A percentile compares a stretch with the other conserved stretches of the same genome.
Evolutionary conservation across 2,888 invertebrate species (phyloP).

Genomic region (Mamestra brassicae): DNA sequence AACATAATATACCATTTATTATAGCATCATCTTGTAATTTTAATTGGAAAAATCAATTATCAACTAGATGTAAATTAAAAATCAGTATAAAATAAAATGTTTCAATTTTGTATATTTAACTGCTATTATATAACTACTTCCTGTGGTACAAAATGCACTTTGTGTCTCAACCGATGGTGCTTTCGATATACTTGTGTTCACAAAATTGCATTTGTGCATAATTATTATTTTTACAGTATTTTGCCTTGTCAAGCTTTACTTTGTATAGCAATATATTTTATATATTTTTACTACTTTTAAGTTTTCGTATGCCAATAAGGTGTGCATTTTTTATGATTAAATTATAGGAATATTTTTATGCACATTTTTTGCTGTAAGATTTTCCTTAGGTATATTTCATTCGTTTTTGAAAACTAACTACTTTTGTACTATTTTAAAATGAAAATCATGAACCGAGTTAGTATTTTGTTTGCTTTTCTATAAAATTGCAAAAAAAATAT

Average conservation of each 20-base stretch:
- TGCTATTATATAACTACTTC: background rate
- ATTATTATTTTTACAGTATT: constrained; percentile 42
- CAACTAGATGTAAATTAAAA: background rate
- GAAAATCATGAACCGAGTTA: background rate
- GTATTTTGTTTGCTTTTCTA: constrained; percentile 12
- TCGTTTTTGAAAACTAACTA: background rate
- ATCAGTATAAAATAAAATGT: background rate
- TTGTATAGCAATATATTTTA: constrained; percentile 15
- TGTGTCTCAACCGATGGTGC: constrained; percentile 23
- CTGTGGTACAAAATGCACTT: background rate
- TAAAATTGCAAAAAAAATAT: background rate
- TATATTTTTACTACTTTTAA: constrained; percentile 7
- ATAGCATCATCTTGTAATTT: background rate
- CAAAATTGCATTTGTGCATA: constrained; percentile 32
- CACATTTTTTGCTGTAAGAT: background rate
- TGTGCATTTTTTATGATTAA: constrained; percentile 16
- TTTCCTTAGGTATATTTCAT: background rate
- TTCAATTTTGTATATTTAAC: background rate
- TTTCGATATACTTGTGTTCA: constrained; percentile 25
- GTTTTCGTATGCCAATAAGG: background rate
- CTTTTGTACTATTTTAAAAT: constrained; percentile 4
- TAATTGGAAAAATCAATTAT: background rate
- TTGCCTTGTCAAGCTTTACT: constrained; percentile 19
- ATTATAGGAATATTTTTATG: background rate
- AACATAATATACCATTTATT: no score